Conservation (phyloP, 2,888 invertebrate species). For the Lomographa bimaculata region DNA sequence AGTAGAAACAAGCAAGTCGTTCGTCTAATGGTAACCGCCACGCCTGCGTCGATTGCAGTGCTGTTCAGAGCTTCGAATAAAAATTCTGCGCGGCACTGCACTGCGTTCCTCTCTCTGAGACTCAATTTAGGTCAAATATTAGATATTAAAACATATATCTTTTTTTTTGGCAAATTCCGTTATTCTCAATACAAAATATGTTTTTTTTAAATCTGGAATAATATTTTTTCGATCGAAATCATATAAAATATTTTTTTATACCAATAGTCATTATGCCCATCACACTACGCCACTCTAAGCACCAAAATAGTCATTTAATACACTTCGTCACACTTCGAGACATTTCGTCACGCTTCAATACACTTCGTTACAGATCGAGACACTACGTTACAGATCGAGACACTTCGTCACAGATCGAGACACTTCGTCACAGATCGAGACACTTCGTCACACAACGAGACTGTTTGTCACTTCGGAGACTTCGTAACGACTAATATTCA, state of each 20-base stretch:
- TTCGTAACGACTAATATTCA: too few species aligned
- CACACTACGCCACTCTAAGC: constrained; percentile 7
- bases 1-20: too few species aligned
- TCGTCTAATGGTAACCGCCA: too few species aligned
- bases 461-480: background rate
- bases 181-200: too few species aligned
- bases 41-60: too few species aligned
- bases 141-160: too few species aligned
- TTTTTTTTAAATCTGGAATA: too few species aligned
- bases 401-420: background rate
- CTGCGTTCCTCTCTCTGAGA: too few species aligned
- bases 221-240: constrained; percentile 1
- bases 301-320: constrained; percentile 11
- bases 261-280: constrained; percentile 1
- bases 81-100: too few species aligned
- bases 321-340: constrained; percentile 3
- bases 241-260: constrained; percentile 2
- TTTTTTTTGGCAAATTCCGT: too few species aligned
- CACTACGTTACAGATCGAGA: background rate
- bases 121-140: too few species aligned
- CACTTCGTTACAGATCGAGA: background rate
- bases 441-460: background rate
- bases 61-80: too few species aligned
- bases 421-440: background rate
- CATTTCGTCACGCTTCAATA: background rate